Evolutionary conservation across 2,113 vertebrate species (phyloP), one percentile per base, ranked within the genome.

Genomic region (Pimephales promelas): DNA sequence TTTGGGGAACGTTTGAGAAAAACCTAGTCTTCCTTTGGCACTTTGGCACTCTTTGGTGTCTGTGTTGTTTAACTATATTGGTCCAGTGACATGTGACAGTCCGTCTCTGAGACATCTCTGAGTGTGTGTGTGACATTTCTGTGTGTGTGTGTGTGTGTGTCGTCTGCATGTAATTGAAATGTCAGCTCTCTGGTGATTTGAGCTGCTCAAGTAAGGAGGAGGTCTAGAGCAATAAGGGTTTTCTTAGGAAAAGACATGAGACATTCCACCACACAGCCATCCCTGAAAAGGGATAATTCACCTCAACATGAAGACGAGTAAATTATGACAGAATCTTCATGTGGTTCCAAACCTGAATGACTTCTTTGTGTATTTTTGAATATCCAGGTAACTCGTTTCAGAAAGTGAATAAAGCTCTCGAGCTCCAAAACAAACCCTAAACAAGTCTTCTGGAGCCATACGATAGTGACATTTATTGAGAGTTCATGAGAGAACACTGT

Each of bases 141-240:
- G 10, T 45, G 10, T 59, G 71, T 61, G 71, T 62, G 43, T 47
- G 57, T 47, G 72, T 40, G 49, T 79, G 40, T 84, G 66, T 45
- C 56, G 26, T 84, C 64, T 84, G 24, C n/a, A 34, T 79, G 75
- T 71, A 59, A 84, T 79, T 40, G 52, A 59, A 79, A 72, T 72
- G 83, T 40, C 54, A 62, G 43, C 54, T 62, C 66, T 62, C 43
- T 36, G 16, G 71, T 66, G 61, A 78, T 66, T 71, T 84, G 49
- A 84, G 62, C 28, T 43, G 74, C n/a, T 47, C 18, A 5, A 59
- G 64, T 18, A 45, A 6, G 20, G 56, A 26, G 76, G 56, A 36
- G 56, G 76, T 45, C 13, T 43, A 45, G 81, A 78, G 9, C n/a
- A 52, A 47, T 61, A 28, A 16, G 66, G 47, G 36, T 22, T 80